Evolutionary conservation across 1,140 invertebrate species (phyloP).

Genomic region (Chrysopa pallens): DNA sequence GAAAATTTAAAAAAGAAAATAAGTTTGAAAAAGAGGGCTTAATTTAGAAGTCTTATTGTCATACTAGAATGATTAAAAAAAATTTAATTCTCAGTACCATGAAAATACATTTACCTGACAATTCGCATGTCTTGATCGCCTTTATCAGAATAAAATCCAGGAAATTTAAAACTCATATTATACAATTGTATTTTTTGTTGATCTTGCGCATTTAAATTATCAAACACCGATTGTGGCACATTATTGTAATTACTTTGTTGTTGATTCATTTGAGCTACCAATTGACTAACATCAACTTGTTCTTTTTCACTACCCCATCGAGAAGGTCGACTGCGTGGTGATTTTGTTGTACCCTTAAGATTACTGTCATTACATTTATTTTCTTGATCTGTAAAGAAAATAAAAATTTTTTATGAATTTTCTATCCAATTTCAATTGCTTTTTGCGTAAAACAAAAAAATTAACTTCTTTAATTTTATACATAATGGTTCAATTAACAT

Average conservation of each 20-base stretch:
- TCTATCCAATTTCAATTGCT: too few species aligned
- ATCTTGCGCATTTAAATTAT: not conserved
- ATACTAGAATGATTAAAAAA: too few species aligned
- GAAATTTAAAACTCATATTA: not conserved
- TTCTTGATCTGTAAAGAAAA: not conserved
- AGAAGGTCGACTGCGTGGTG: conserved; percentile 25
- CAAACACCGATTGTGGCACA: not conserved
- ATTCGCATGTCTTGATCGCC: conserved; percentile 20
- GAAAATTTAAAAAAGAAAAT: not conserved
- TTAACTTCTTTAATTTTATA: too few species aligned
- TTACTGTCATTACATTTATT: conserved; percentile 15
- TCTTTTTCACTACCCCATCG: conserved; percentile 1
- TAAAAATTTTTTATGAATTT: too few species aligned
- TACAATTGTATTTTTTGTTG: conserved; percentile 2
- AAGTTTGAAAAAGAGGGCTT: too few species aligned
- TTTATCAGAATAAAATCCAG: conserved; percentile 5
- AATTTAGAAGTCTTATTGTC: too few species aligned
- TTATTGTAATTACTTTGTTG: too few species aligned
- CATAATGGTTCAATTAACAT: too few species aligned
- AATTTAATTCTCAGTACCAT: too few species aligned
- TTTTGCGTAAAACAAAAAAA: too few species aligned
- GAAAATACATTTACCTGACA: conserved; percentile 9
- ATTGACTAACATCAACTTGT: not conserved
- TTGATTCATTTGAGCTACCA: too few species aligned
- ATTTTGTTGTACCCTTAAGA: conserved; percentile 25